These are phyloP conservation scores for Crepidodera aurea DNA, from an alignment of 2,888 invertebrate species.

Conservation along the genomic window DNA sequence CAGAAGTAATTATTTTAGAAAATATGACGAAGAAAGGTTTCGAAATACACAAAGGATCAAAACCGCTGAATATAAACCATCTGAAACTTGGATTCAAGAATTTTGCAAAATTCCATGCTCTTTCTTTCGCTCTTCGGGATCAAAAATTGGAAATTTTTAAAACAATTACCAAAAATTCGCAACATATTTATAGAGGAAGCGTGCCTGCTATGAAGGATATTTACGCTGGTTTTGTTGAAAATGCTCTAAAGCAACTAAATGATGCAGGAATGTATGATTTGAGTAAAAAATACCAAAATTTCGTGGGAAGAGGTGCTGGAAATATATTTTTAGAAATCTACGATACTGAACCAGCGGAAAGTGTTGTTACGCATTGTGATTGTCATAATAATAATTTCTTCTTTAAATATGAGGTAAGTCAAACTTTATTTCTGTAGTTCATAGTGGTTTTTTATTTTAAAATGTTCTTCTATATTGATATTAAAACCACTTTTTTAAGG, in stretches of 20 bases:
- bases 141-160: slow-evolving; percentile 25
- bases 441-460: too few species aligned
- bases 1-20: slow-evolving; percentile 1
- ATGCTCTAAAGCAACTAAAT: neutral
- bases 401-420: slow-evolving; percentile 44
- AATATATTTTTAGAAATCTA: slow-evolving; percentile 17
- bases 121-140: slow-evolving; percentile 35
- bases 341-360: slow-evolving; percentile 20
- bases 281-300: slow-evolving; percentile 1
- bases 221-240: neutral
- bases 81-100: slow-evolving; percentile 24
- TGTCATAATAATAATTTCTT: slow-evolving; percentile 42
- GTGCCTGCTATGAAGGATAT: too few species aligned
- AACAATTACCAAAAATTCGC: neutral
- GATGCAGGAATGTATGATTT: neutral
- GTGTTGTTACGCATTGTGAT: slow-evolving; percentile 42
- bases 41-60: neutral
- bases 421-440: too few species aligned
- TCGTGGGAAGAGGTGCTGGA: slow-evolving; percentile 7
- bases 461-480: too few species aligned
- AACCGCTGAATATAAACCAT: slow-evolving; percentile 23
- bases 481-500: too few species aligned
- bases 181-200: too few species aligned
- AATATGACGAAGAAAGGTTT: slow-evolving; percentile 3
- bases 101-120: slow-evolving; percentile 37